Conservation (phyloP, 2,888 invertebrate genomes). For the Thysanoteuthis rhombus region DNA sequence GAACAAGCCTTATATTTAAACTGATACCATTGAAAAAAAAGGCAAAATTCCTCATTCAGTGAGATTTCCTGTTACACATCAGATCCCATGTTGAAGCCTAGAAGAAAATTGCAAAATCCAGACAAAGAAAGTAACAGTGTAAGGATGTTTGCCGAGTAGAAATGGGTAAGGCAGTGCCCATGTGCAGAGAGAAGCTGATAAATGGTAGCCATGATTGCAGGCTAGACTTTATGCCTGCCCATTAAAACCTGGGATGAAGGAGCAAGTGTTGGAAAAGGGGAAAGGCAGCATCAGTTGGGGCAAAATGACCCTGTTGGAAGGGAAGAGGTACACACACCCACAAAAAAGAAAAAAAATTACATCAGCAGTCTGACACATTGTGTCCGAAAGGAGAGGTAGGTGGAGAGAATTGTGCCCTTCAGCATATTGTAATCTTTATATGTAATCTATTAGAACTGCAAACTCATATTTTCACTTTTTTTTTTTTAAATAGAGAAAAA, state of each 20-base stretch:
- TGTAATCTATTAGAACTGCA: too few relatives aligned
- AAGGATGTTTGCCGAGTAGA: neutral
- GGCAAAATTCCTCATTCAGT: too few relatives aligned
- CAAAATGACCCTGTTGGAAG: neutral
- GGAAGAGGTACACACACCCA: neutral
- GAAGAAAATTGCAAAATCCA: neutral
- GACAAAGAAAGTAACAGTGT: too few relatives aligned
- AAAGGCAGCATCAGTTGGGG: neutral
- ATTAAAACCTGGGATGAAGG: neutral
- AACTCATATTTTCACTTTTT: too few relatives aligned
- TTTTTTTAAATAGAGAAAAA: too few relatives aligned
- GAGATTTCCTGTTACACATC: too few relatives aligned
- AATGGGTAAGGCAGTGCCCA: neutral
- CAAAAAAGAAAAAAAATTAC: neutral
- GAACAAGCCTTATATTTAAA: too few relatives aligned
- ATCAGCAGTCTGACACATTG: neutral
- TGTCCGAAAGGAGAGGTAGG: neutral
- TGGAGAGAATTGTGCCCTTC: neutral
- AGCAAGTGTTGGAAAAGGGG: neutral
- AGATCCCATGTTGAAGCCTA: neutral
- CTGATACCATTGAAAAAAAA: too few relatives aligned
- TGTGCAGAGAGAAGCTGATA: neutral
- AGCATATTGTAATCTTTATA: neutral
- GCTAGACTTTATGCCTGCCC: neutral
- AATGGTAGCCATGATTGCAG: neutral